A percentile compares a stretch with the other conserved stretches of the same genome.
These are phyloP conservation scores for Xestobium rufovillosum DNA, from an alignment of 2,888 invertebrate genomes.

Conservation along the genomic window DNA sequence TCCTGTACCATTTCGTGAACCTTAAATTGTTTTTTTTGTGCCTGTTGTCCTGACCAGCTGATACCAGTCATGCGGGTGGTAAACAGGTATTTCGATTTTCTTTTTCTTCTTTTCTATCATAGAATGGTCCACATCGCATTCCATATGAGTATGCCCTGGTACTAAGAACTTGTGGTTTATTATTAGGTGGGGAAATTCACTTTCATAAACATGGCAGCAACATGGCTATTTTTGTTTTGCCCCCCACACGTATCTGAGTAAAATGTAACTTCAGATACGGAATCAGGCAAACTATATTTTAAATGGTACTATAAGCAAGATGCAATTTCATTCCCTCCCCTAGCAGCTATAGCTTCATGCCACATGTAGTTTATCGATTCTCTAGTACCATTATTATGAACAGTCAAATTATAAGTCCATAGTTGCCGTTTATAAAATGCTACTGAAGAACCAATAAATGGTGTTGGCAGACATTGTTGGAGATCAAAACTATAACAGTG, in stretches of 20 bases:
- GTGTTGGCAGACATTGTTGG: constrained; percentile 5
- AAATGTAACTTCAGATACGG: constrained; percentile 11
- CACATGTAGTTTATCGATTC: constrained; percentile 1
- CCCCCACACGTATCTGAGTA: too few species aligned
- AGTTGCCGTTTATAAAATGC: constrained; percentile 1
- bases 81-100: constrained; percentile 11
- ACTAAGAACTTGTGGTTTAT: constrained; percentile 19
- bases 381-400: neutral
- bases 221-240: too few species aligned
- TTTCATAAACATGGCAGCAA: constrained; percentile 16
- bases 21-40: constrained; percentile 4
- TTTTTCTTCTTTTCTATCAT: constrained; percentile 18
- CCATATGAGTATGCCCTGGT: constrained; percentile 16
- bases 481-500: constrained; percentile 13
- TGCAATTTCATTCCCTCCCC: neutral
- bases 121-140: constrained; percentile 14
- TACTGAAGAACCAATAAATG: constrained; percentile 6
- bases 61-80: constrained; percentile 16
- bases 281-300: constrained; percentile 6
- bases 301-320: too few species aligned
- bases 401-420: neutral
- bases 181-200: constrained; percentile 5
- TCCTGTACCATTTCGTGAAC: neutral
- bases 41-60: constrained; percentile 9
- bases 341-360: neutral